These are phyloP conservation scores for Odontophorus gujanensis DNA, from an alignment of 2,113 vertebrate genomes.

Conservation along the genomic window DNA sequence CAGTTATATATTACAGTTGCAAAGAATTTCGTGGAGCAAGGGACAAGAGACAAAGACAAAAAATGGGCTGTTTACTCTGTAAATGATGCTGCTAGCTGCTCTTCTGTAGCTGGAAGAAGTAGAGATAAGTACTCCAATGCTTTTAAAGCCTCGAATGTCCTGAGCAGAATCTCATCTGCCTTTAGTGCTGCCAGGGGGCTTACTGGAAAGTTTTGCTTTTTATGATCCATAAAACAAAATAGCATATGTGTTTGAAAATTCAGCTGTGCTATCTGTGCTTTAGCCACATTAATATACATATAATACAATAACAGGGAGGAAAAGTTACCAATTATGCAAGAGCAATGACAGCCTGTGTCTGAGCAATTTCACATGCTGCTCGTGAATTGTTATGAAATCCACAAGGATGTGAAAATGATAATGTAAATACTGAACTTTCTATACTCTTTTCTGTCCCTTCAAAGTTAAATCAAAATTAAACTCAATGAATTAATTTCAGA, in stretches of 20 bases:
- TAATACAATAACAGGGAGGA: not conserved
- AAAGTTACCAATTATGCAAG: not conserved
- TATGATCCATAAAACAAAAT: not conserved
- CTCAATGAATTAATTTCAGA: not conserved
- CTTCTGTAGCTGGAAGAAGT: not conserved
- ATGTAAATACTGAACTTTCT: not conserved
- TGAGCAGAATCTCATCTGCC: not conserved
- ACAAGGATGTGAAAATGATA: not conserved
- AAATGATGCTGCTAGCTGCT: not conserved
- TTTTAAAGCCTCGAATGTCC: not conserved
- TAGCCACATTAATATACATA: not conserved
- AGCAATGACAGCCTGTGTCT: not conserved
- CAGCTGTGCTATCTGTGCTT: not conserved
- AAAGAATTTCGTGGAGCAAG: not conserved
- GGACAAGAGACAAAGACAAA: not conserved
- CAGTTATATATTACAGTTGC: not conserved
- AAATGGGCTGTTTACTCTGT: not conserved
- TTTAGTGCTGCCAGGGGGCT: not conserved
- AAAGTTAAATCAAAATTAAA: not conserved
- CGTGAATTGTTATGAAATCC: not conserved
- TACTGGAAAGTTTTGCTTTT: not conserved
- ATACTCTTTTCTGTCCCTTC: not conserved
- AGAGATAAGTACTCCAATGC: not conserved
- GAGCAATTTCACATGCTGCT: not conserved
- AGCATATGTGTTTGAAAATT: not conserved